A percentile compares a stretch with the other conserved stretches of the same genome.
phyloP scores from a whole-genome alignment of 1,140 invertebrate species.

The Thalassaphorura encarpata region DNA sequence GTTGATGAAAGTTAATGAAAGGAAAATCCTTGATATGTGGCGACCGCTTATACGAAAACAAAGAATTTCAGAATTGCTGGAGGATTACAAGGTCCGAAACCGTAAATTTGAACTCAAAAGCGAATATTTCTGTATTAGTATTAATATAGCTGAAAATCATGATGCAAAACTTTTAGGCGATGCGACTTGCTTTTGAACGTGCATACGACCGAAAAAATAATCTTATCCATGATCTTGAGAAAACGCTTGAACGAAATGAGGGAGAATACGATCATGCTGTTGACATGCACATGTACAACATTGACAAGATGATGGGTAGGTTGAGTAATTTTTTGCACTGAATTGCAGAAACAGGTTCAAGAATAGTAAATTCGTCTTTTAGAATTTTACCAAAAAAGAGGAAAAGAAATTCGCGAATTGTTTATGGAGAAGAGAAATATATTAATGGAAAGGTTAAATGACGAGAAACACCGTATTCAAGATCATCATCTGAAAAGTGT shows the following conservation, averaged over 20 bases:
- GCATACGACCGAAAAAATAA: constrained; percentile 24
- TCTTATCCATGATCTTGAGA: constrained; percentile 20
- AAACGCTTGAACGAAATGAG: constrained; percentile 21
- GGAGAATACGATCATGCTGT: constrained; percentile 25
- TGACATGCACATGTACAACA: constrained; percentile 27
- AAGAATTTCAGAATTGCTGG: constrained; percentile 27
- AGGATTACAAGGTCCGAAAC: constrained; percentile 23
- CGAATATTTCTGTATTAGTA: neutral
- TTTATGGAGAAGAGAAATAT: constrained; percentile 6
- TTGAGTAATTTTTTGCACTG: neutral
- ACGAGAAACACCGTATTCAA: constrained; percentile 18
- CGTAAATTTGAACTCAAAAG: neutral
- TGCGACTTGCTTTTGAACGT: constrained; percentile 24
- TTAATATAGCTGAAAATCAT: constrained; percentile 1
- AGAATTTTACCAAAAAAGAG: constrained; percentile 27
- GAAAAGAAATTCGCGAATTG: constrained; percentile 12
- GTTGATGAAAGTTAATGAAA: constrained; percentile 26
- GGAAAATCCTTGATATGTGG: constrained; percentile 31
- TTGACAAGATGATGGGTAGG: constrained; percentile 30
- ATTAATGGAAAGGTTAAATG: constrained; percentile 6
- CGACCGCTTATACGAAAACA: constrained; percentile 27
- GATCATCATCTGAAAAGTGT: constrained; percentile 18
- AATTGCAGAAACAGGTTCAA: neutral
- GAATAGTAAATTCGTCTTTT: neutral
- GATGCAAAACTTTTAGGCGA: constrained; percentile 13